phyloP scores from a whole-genome alignment of 2,888 invertebrate species.

The Stenodema calcarata region DNA sequence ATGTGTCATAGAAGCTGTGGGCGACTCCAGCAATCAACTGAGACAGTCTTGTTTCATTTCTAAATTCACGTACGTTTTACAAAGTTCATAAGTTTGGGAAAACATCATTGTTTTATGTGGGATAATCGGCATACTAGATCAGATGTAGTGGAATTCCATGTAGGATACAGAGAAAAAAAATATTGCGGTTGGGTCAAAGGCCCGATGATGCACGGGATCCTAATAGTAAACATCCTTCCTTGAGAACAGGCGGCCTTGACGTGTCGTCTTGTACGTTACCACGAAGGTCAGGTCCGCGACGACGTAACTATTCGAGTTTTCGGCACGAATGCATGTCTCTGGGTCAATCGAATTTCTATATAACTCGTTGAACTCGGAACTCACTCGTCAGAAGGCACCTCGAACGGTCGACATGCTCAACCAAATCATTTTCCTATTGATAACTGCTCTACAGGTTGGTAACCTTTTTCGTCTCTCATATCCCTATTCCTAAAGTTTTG shows the following conservation, averaged over 20 bases:
- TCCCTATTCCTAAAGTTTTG: neutral
- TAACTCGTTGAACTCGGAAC: neutral
- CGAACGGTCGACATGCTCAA: neutral
- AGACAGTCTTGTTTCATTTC: no score
- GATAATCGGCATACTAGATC: no score
- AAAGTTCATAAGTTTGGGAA: no score
- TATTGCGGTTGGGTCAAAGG: neutral
- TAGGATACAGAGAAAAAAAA: neutral
- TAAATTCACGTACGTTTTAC: no score
- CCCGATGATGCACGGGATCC: neutral
- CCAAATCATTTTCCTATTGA: neutral
- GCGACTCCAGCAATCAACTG: no score
- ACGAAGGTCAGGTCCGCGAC: neutral
- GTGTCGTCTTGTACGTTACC: neutral
- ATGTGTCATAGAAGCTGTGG: no score
- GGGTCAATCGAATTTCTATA: neutral
- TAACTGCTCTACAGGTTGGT: neutral
- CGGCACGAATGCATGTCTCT: neutral
- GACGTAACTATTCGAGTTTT: neutral
- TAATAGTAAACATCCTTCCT: neutral
- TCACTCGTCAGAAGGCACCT: neutral
- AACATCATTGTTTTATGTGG: no score
- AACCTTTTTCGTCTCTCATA: neutral
- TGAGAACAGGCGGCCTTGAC: neutral
- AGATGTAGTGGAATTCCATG: no score